Conservation (phyloP, 2,797 vertebrate genomes). For the Phataginus tricuspis region DNA sequence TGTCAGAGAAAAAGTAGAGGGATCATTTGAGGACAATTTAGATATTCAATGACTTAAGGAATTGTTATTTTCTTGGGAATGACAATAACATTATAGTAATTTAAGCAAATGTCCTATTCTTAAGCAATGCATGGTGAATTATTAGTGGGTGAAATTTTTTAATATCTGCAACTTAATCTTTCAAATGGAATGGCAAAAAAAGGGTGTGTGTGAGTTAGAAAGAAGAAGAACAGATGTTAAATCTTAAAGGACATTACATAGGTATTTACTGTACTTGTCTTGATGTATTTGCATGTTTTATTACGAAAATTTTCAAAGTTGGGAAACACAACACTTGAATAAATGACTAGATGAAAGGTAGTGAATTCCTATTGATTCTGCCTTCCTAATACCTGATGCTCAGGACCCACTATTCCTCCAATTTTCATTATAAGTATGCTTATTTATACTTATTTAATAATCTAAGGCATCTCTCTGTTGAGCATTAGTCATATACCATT, state of each 20-base stretch:
- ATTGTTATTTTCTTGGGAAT: background rate
- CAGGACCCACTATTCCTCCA: background rate
- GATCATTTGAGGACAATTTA: background rate
- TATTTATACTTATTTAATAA: background rate
- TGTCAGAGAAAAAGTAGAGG: background rate
- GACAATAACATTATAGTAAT: background rate
- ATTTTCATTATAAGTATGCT: background rate
- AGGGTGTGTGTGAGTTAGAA: background rate
- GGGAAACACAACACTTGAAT: background rate
- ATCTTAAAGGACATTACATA: background rate
- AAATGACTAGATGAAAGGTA: background rate
- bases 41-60: background rate
- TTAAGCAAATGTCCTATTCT: background rate
- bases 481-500: background rate
- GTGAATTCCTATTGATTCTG: background rate
- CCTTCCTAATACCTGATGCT: background rate
- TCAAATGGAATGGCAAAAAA: slow-evolving; percentile 7
- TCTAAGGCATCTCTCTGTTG: background rate
- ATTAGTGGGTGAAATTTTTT: background rate
- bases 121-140: background rate
- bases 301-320: background rate
- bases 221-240: background rate
- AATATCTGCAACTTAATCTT: background rate
- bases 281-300: background rate
- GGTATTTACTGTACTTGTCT: background rate